Percentiles rank a stretch among this genome's conserved stretches.
phyloP scores from a whole-genome alignment of 2,113 vertebrate genomes.

The Corythornis vintsioides region DNA sequence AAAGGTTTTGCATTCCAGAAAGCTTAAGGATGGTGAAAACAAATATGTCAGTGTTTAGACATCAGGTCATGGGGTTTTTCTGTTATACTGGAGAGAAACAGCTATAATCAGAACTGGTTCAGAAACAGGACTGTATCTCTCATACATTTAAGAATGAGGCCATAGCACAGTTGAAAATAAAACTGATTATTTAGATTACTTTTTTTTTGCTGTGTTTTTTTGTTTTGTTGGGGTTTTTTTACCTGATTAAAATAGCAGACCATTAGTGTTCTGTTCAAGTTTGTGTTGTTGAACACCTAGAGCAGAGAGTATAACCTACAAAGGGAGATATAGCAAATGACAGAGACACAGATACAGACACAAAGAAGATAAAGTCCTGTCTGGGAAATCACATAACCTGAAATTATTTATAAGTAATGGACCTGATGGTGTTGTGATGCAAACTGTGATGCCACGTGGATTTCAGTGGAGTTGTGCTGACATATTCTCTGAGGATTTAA shows the following conservation, averaged over 20 bases:
- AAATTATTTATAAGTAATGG: slow-evolving; percentile 66
- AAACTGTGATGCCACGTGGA: neutral
- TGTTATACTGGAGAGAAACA: neutral
- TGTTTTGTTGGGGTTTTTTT: neutral
- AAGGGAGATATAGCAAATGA: neutral
- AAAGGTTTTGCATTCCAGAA: neutral
- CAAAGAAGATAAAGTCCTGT: slow-evolving; percentile 8
- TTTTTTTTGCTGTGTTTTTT: neutral
- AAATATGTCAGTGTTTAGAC: neutral
- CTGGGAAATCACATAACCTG: slow-evolving; percentile 47
- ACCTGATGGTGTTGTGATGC: neutral
- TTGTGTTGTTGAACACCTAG: neutral
- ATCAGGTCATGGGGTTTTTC: neutral
- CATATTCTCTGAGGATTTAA: slow-evolving; percentile 25
- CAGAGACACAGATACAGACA: neutral
- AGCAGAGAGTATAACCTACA: neutral
- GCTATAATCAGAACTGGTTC: too few species aligned
- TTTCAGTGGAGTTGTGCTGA: neutral
- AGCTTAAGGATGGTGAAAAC: neutral
- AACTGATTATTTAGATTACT: neutral
- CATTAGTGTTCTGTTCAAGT: neutral
- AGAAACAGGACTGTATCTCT: neutral
- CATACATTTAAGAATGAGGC: neutral
- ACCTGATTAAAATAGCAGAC: neutral
- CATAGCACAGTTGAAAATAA: neutral